These are phyloP conservation scores for Montipora capricornis DNA, from an alignment of 64 coral and sea anemone genomes.

Conservation along the genomic window DNA sequence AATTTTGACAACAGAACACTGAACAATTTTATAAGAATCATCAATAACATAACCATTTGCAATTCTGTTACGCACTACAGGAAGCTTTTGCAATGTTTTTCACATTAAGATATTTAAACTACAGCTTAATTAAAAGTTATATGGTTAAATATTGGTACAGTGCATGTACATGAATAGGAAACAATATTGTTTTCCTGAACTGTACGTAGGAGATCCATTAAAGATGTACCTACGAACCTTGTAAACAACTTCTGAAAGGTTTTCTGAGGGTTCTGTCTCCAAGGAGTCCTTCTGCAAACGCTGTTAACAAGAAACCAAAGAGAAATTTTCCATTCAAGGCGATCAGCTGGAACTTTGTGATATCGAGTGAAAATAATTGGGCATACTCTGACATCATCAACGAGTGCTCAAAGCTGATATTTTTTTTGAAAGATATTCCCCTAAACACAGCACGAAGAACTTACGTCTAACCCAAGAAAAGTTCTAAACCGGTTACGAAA, in stretches of 20 bases:
- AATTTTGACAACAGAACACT: too few species aligned
- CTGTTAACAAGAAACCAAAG: conserved; percentile 35
- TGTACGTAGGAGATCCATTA: not conserved
- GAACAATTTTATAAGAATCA: too few species aligned
- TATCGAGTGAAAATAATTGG: not conserved
- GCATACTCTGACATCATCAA: not conserved
- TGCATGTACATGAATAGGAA: too few species aligned
- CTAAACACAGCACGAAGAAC: conserved; percentile 1
- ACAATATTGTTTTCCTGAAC: not conserved
- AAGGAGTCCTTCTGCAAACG: conserved; percentile 64
- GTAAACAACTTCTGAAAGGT: conserved; percentile 77
- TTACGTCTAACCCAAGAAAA: conserved; percentile 84
- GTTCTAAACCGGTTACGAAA: conserved; percentile 78
- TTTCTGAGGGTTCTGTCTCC: conserved; percentile 73
- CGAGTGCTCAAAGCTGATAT: not conserved
- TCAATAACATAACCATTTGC: too few species aligned
- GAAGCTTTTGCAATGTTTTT: too few species aligned
- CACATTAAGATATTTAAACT: too few species aligned
- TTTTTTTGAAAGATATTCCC: not conserved
- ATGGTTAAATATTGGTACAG: too few species aligned
- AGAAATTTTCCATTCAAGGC: not conserved
- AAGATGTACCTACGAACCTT: conserved; percentile 40
- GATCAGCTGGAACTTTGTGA: not conserved
- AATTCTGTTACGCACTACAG: too few species aligned
- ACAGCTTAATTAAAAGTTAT: too few species aligned